Evolutionary conservation across 2,888 invertebrate species (phyloP).

Genomic region (Rotaria sp.): DNA sequence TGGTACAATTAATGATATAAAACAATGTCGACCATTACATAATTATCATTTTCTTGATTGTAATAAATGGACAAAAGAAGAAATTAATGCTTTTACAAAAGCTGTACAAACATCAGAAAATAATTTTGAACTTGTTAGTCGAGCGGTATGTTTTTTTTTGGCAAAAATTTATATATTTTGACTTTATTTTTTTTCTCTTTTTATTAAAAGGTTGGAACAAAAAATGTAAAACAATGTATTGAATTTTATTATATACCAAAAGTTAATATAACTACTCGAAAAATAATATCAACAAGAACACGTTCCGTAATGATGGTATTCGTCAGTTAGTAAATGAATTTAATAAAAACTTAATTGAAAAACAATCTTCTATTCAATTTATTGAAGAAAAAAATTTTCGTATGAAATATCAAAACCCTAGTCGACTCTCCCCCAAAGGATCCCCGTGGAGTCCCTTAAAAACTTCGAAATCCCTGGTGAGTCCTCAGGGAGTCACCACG

Average conservation of each 20-base stretch:
- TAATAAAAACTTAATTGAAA: too few relatives aligned
- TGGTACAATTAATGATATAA: background rate
- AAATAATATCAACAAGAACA: background rate
- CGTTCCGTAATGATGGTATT: too few relatives aligned
- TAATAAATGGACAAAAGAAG: slow-evolving; percentile 9
- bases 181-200: background rate
- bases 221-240: slow-evolving; percentile 79
- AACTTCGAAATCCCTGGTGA: too few relatives aligned
- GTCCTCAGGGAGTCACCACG: too few relatives aligned
- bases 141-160: background rate
- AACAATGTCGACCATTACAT: slow-evolving; percentile 27
- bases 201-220: slow-evolving; percentile 63
- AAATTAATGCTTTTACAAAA: background rate
- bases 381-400: too few relatives aligned
- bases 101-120: background rate
- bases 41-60: background rate
- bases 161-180: too few relatives aligned
- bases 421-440: too few relatives aligned
- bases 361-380: too few relatives aligned
- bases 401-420: too few relatives aligned
- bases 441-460: too few relatives aligned
- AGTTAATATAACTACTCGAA: slow-evolving; percentile 72
- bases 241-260: slow-evolving; percentile 99
- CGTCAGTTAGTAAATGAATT: too few relatives aligned
- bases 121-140: slow-evolving; percentile 23